These are phyloP conservation scores for Elanoides forficatus DNA, from an alignment of 2,113 vertebrate species.

Conservation along the genomic window DNA sequence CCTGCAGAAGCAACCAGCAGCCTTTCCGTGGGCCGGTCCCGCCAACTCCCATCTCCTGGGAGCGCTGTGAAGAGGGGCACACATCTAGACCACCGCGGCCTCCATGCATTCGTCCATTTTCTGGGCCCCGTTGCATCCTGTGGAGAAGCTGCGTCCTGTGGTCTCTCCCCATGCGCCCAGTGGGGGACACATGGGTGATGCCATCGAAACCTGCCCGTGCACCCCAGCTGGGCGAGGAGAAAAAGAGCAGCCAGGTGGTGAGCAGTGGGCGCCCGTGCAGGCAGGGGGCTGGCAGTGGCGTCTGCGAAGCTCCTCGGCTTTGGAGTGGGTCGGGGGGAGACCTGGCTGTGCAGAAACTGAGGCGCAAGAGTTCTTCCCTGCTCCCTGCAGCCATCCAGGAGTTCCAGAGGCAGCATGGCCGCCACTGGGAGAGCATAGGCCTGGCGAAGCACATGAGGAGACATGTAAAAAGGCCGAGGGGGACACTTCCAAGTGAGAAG, in stretches of 20 bases:
- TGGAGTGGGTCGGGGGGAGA: neutral
- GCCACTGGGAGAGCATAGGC: neutral
- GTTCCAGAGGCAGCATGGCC: fast-evolving
- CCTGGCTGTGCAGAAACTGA: fast-evolving
- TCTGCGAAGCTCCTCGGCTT: fast-evolving
- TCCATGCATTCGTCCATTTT: fast-evolving
- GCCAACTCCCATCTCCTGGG: neutral
- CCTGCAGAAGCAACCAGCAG: neutral
- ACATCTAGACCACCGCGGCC: neutral
- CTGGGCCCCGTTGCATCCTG: neutral
- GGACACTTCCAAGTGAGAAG: neutral
- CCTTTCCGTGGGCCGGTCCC: neutral
- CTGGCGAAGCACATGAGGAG: neutral
- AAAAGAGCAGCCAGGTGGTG: fast-evolving
- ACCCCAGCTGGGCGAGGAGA: neutral
- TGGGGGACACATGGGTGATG: neutral
- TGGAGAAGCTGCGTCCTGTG: neutral
- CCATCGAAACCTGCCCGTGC: neutral
- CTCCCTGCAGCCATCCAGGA: neutral
- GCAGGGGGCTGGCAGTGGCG: neutral
- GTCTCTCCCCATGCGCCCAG: fast-evolving
- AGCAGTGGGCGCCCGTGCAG: fast-evolving
- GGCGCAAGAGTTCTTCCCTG: neutral
- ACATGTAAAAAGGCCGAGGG: neutral
- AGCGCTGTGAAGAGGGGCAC: fast-evolving